Base-by-base conservation (phyloP, 1,140 invertebrate genomes). In the Cotesia glomerata region DNA sequence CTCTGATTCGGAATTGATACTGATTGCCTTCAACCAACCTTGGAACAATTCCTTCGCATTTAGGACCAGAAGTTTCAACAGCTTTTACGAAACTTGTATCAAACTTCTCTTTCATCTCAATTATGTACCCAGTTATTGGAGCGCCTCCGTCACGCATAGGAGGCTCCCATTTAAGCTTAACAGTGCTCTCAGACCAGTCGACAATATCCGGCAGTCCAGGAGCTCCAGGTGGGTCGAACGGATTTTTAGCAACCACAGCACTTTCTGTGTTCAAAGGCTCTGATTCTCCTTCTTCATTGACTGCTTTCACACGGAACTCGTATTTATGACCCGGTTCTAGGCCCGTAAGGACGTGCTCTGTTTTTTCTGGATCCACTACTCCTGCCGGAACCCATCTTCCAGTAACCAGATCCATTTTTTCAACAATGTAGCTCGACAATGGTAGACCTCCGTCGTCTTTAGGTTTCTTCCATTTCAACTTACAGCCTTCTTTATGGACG, bases 221-320 rank as follows among this genome's bases (percentile, higher is more conserved):
- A 45, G 96, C 90, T 36, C 93, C 92, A 36, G 97, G 94, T 54
- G 93, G 88, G 87, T 98, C 92, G 86, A 93, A 98, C 75, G 97
- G 97, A 92, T 99, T 98, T 87, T 99, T 99, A 61, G 98, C 98
- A 9, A 95, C 82, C 69, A 95, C 94, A 0, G 94, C 89, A 69
- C 92, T 90, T 71, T 97, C 95, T 0, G 95, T 95, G 77, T 97
- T 95, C 13, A 99, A 84, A 9, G 96, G 95, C 81, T 97, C 95
- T 0, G 96, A 97, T 87, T 98, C 95, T 18, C 97, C 97, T 85
- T 98, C 97, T 79, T 98, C 96, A 86, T 99, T 99, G 0, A 96
- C 90, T 11, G 97, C 97, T 81, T 95, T 95, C 0, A 99, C 96
- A 72, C 97, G 90, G 90, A 99, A 99, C 76, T 98, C 93, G 81